Evolutionary conservation across 53 echinoderm and acorn worm species (phyloP), one percentile per base, ranked within the genome.

Genomic region (Crossaster papposus): DNA sequence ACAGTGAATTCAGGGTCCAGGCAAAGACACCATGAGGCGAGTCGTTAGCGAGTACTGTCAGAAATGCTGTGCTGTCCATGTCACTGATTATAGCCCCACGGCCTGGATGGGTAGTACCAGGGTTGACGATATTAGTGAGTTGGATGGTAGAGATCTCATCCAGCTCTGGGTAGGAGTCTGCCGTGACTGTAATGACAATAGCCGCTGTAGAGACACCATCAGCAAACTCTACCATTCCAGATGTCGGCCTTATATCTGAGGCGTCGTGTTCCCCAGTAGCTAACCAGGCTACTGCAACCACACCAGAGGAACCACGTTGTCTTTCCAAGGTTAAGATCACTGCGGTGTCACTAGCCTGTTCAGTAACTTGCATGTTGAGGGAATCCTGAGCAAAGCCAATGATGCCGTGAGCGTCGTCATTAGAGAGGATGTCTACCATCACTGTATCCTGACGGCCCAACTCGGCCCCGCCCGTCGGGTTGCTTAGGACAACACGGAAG

Each of bases 21-120:
- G 93, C 94, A 83, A 96, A 93, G 77, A 99, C 99, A 11, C 98
- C 98, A 55, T 98, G 98, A 3, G 98, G 98, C 8, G 98, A 98
- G 30, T 98, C 98, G 77, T 98, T 98, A 14, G 98, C 98, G 11
- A 93, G 63, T 15, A 96, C 92, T 4, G 93, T 92, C 87, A 99
- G 78, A 70, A 80, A 68, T 2, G 96, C 99, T 0, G 89, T 89
- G 91, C 83, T 88, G 32, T 79, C 93, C 30, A 86, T 77, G 10
- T 73, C 17, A 64, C 96, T 92, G 88, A 98, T 98, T 30, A 83
- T 90, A 29, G 98, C 98, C 38, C 98, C 98, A 12, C 93, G 94
- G 64, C 79, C 93, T 4, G 92, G 80, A 20, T 83, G 93, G 10
- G 91, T 77, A 24, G 94, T 94, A 32, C 98, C 98, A 2, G 98